phyloP scores from a whole-genome alignment of 2,888 invertebrate genomes.

The Coelogynopora nodosa region DNA sequence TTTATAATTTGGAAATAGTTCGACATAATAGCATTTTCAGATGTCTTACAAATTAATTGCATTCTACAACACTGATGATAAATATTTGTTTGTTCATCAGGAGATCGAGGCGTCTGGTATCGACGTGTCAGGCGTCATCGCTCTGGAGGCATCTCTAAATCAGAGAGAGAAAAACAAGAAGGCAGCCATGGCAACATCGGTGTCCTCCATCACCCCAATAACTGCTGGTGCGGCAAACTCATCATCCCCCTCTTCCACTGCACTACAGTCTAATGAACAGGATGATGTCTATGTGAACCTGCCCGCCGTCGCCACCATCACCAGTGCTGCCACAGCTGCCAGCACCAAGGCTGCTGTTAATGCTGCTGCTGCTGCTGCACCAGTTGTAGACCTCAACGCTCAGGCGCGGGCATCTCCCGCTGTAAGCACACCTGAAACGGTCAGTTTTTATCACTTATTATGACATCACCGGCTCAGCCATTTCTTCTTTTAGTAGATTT shows the following conservation, averaged over 20 bases:
- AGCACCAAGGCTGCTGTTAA: neutral
- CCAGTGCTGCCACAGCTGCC: neutral
- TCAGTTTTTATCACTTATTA: too few species aligned
- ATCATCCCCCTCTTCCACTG: too few species aligned
- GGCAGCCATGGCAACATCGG: neutral
- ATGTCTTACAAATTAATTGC: too few species aligned
- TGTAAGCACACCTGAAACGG: conserved; percentile 21
- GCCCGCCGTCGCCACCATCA: neutral
- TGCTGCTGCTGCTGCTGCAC: neutral
- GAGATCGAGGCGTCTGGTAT: neutral
- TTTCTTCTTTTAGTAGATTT: too few species aligned
- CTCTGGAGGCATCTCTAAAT: neutral
- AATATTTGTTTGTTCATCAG: too few species aligned
- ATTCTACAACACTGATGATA: too few species aligned
- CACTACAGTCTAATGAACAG: neutral
- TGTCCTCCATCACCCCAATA: neutral
- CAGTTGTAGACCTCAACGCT: neutral
- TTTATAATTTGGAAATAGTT: too few species aligned
- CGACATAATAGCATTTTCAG: too few species aligned
- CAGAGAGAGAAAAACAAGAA: neutral
- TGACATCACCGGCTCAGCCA: too few species aligned
- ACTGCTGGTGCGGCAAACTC: neutral
- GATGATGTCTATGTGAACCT: neutral
- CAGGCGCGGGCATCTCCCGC: neutral
- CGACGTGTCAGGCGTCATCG: neutral